Conservation (phyloP, 2,888 invertebrate species). For the Agrilus cyanescens region DNA sequence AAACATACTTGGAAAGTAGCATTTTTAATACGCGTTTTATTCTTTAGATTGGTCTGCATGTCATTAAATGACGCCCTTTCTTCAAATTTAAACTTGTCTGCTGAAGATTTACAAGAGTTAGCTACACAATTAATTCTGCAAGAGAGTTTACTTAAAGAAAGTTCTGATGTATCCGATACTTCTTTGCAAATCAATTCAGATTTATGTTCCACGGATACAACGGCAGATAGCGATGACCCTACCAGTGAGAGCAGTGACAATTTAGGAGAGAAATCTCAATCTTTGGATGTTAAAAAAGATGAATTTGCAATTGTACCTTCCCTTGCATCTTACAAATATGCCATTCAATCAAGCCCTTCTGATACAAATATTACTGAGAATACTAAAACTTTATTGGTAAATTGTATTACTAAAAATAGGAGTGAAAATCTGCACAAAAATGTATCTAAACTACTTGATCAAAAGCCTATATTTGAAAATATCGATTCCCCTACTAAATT, state of each 20-base stretch:
- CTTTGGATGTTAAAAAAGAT: no score
- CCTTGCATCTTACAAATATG: no score
- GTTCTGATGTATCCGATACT: conserved; percentile 9
- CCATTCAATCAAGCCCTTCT: conserved; percentile 1
- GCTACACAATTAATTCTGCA: conserved; percentile 35
- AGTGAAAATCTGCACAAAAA: conserved; percentile 6
- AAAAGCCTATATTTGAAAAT: not conserved
- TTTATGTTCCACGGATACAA: conserved; percentile 13
- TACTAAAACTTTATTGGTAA: conserved; percentile 2
- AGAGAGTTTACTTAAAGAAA: conserved; percentile 22
- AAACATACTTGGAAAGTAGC: not conserved
- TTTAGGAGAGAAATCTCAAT: no score
- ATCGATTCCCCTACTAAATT: conserved; percentile 10
- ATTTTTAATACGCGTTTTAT: not conserved
- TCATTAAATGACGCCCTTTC: conserved; percentile 36
- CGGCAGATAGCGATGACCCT: conserved; percentile 32
- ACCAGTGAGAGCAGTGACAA: conserved; percentile 31
- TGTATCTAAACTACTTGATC: not conserved
- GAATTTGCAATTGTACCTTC: no score
- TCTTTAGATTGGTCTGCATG: conserved; percentile 36
- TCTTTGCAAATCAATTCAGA: conserved; percentile 10
- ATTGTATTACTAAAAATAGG: not conserved
- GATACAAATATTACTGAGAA: conserved; percentile 16
- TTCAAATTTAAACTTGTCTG: conserved; percentile 35
- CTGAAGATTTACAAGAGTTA: conserved; percentile 36